Base-by-base conservation (phyloP, 2,888 invertebrate genomes). In the Polydrusus tereticollis region DNA sequence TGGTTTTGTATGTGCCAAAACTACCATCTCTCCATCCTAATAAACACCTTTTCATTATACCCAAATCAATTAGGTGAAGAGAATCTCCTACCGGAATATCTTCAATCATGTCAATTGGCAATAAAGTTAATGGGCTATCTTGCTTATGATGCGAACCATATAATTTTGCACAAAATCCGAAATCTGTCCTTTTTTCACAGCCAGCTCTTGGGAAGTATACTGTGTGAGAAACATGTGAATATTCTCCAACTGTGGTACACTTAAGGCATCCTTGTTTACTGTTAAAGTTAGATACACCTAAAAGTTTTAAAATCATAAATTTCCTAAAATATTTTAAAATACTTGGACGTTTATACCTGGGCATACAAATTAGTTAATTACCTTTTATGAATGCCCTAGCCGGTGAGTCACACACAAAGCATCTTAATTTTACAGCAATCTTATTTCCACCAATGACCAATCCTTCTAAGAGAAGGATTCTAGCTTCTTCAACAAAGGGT, bases 361-460 rank as follows among this genome's bases (percentile, higher is more conserved):
- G 7, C 7, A 33, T 33, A 10, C 16, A 21, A 23, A 20, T 16
- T 36, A 23, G 33, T 47, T 14, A 26, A 62, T 62, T 14, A 75
- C 75, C 76, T 76, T 74, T 77, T 8, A 74, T 73, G 64, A 76
- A 74, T 18, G 70, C 73, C 58, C 72, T 72, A 21, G 75, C 74
- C 16, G 70, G 70, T 7, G 74, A 74, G 43, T 74, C 70, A 60
- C 75, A 74, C 23, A 75, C 63, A 55, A 76, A 76, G 33, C 69
- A 74, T 72, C 74, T 21, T 33, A 76, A 38, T 63, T 68, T 58
- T 26, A 75, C 36, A 21, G 20, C n/a, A 45, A 76, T 57, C 52
- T 50, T 64, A 33, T 16, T 38, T 26, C 33, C 59, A 58, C 36
- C 57, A 18, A 58, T 62, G 20, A 45, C 16, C 36, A 74, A 50